A percentile compares a stretch with the other conserved stretches of the same genome.
Evolutionary conservation across 2,113 vertebrate genomes (phyloP).

Genomic region (Anser cygnoides): DNA sequence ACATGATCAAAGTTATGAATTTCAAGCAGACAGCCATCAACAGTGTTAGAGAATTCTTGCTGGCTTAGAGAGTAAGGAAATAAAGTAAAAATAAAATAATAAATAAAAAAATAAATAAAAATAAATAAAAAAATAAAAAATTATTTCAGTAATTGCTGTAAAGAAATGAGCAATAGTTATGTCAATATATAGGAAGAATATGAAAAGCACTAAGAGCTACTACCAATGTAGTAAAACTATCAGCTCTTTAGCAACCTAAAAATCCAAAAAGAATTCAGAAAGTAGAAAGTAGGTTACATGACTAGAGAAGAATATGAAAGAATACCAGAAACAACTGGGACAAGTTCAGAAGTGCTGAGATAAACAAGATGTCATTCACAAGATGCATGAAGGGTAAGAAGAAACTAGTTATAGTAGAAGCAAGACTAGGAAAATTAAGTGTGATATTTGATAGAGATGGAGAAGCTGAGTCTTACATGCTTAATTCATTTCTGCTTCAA

Average conservation of each 20-base stretch:
- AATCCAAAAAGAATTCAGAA: neutral
- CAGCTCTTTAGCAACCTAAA: neutral
- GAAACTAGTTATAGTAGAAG: neutral
- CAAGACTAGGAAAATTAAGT: neutral
- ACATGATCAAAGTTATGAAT: fast-evolving
- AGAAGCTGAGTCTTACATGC: neutral
- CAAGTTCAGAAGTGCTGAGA: neutral
- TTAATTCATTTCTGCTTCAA: neutral
- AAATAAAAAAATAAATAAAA: no score
- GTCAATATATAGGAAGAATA: neutral
- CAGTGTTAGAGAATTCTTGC: neutral
- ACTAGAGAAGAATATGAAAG: neutral
- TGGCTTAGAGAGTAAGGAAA: neutral
- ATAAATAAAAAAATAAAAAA: neutral
- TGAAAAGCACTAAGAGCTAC: neutral
- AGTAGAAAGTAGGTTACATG: neutral
- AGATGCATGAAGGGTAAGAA: neutral
- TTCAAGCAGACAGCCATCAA: neutral
- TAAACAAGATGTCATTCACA: neutral
- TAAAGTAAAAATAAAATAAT: neutral
- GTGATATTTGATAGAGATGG: neutral
- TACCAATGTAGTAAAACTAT: neutral
- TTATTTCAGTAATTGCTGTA: neutral
- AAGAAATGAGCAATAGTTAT: neutral
- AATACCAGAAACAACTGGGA: neutral